A percentile compares a stretch with the other conserved stretches of the same genome.
phyloP scores from a whole-genome alignment of 2,113 vertebrate genomes.

The Tautogolabrus adspersus region DNA sequence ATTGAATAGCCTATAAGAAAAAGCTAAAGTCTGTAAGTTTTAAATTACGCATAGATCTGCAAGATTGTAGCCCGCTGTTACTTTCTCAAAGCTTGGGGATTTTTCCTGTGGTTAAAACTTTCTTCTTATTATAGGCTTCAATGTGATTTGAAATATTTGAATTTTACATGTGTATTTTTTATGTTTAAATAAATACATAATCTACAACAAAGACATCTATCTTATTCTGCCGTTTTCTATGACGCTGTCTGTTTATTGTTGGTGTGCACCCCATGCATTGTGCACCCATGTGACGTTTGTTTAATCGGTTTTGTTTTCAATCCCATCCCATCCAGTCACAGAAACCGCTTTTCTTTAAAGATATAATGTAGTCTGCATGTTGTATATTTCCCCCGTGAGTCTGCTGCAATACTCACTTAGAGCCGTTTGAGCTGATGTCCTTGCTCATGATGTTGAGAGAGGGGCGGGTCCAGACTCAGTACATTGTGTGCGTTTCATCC shows the following conservation, averaged over 20 bases:
- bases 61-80: no score
- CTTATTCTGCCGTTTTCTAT: neutral
- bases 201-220: no score
- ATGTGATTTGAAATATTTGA: no score
- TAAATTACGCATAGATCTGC: neutral
- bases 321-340: neutral
- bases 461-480: conserved; percentile 15
- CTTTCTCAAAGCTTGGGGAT: no score
- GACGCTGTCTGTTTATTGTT: conserved; percentile 6
- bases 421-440: conserved; percentile 8
- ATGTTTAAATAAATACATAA: no score
- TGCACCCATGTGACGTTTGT: conserved; percentile 17
- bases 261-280: neutral
- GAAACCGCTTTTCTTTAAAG: neutral
- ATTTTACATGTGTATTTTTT: no score
- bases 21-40: neutral
- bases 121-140: no score
- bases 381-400: neutral
- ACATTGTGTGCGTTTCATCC: conserved; percentile 12
- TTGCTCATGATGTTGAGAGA: neutral
- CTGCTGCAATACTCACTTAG: neutral
- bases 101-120: no score
- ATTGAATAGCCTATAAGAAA: neutral
- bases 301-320: neutral
- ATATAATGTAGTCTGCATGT: neutral